These are phyloP conservation scores for Pristionchus japonicus DNA, from an alignment of 2,888 invertebrate genomes.

Conservation along the genomic window DNA sequence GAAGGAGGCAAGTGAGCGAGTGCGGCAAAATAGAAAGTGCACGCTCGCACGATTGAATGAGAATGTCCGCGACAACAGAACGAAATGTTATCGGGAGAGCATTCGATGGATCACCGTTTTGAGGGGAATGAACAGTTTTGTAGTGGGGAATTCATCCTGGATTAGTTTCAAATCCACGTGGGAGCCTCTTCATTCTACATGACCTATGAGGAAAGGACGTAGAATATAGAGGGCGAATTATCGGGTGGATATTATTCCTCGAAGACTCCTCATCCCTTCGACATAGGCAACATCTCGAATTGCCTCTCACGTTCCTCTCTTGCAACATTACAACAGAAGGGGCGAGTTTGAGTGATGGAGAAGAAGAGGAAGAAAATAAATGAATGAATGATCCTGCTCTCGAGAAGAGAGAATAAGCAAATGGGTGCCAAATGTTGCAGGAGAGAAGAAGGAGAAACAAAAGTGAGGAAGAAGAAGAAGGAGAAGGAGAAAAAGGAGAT, in stretches of 20 bases:
- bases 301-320: not conserved
- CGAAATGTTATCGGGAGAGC: not conserved
- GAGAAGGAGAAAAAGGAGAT: not conserved
- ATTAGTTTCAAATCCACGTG: not conserved
- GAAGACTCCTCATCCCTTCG: not conserved
- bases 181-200: not conserved
- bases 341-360: not conserved
- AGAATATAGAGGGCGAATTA: not conserved
- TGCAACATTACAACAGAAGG: slow-evolving; percentile 14
- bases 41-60: slow-evolving; percentile 1
- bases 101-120: not conserved
- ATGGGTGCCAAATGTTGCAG: slow-evolving; percentile 4
- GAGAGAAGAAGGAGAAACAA: not conserved
- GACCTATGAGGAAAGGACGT: not conserved
- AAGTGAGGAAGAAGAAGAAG: not conserved
- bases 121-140: not conserved
- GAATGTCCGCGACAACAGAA: not conserved
- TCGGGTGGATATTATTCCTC: not conserved
- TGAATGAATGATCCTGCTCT: no score
- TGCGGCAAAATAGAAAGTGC: slow-evolving; percentile 28
- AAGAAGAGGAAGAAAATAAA: not conserved
- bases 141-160: not conserved
- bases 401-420: slow-evolving; percentile 17
- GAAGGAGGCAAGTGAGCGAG: not conserved
- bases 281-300: not conserved